Evolutionary conservation across 2,797 vertebrate genomes (phyloP).

Genomic region (Todus mexicanus): DNA sequence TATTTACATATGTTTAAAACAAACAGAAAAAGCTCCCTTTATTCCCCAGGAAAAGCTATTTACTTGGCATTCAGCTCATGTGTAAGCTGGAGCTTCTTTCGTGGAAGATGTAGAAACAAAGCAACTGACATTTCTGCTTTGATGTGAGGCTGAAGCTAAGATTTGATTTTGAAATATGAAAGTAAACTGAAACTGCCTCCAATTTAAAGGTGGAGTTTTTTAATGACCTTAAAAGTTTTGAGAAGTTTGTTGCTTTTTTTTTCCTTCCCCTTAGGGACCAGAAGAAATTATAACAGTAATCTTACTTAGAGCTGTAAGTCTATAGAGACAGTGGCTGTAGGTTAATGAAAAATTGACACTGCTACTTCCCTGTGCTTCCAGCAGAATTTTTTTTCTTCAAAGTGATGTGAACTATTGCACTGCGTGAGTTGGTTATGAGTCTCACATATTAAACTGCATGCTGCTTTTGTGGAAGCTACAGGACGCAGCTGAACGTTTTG

Average conservation of each 20-base stretch:
- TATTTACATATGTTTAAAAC: conserved; percentile 55
- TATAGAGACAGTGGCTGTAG: conserved; percentile 51
- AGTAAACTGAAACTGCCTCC: conserved; percentile 60
- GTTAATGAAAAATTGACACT: conserved; percentile 73
- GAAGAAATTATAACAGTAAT: conserved; percentile 72
- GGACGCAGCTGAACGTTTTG: neutral
- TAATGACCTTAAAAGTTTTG: conserved; percentile 73
- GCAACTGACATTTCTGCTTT: conserved; percentile 62
- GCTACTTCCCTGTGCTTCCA: conserved; percentile 46
- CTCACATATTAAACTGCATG: conserved; percentile 50
- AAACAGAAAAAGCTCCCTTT: conserved; percentile 48
- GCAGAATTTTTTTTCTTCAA: conserved; percentile 33
- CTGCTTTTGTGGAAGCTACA: neutral
- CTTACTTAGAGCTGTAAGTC: conserved; percentile 60
- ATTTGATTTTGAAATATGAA: conserved; percentile 71
- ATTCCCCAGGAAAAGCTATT: conserved; percentile 39
- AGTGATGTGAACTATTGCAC: conserved; percentile 50
- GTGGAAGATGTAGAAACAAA: conserved; percentile 40
- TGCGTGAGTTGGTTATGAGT: conserved; percentile 23
- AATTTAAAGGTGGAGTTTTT: conserved; percentile 58
- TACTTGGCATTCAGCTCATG: conserved; percentile 36
- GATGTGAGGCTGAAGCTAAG: conserved; percentile 47
- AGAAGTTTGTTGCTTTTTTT: neutral
- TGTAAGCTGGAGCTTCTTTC: neutral
- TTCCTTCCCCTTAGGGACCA: conserved; percentile 39